Conservation (phyloP, 2,888 invertebrate species). For the Hylaea fasciaria region DNA sequence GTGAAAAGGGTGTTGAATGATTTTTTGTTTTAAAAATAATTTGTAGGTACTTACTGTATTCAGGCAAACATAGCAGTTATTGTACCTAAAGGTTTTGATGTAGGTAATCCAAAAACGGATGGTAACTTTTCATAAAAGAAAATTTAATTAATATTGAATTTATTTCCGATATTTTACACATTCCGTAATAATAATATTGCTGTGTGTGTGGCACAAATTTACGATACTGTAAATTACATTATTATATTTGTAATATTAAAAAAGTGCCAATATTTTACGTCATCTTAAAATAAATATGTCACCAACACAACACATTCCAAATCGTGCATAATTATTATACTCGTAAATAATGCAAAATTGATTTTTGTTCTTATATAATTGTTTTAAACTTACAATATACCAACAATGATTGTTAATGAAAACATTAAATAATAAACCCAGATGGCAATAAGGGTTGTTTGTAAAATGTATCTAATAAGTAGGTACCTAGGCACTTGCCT, state of each 20-base stretch:
- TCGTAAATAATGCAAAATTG: too few species aligned
- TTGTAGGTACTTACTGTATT: too few species aligned
- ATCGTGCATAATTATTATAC: background rate
- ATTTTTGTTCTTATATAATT: background rate
- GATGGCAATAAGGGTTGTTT: constrained; percentile 15
- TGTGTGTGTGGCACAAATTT: constrained; percentile 24
- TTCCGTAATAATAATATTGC: constrained; percentile 6
- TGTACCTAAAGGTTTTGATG: too few species aligned
- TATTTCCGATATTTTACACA: background rate
- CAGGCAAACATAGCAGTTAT: too few species aligned
- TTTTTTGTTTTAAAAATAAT: too few species aligned
- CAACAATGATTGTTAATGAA: background rate
- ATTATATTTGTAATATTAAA: constrained; percentile 20
- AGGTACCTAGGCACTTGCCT: constrained; percentile 8
- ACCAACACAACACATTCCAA: constrained; percentile 17
- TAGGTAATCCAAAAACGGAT: too few species aligned
- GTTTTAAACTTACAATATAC: background rate
- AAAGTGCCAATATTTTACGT: constrained; percentile 32
- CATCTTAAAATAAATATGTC: background rate
- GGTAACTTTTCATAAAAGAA: too few species aligned
- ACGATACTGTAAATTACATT: too few species aligned
- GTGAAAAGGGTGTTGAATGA: too few species aligned
- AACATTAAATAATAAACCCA: constrained; percentile 7
- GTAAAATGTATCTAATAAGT: constrained; percentile 43
- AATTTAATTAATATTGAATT: too few species aligned